Base-by-base conservation (phyloP, 2,113 vertebrate genomes). In the Strigops habroptila region DNA sequence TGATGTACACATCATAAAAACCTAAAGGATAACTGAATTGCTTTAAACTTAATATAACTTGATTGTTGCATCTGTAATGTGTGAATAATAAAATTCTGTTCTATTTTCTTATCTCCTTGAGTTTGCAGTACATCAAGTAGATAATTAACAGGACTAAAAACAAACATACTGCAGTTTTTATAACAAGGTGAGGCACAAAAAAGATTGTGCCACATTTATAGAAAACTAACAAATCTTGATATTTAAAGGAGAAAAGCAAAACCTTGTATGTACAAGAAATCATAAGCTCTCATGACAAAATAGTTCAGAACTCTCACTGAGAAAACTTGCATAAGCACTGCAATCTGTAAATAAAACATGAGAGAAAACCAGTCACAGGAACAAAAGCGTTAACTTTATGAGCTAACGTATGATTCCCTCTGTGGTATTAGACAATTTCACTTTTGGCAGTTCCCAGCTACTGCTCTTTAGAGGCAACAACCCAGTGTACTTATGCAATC, bases 191-290 rank as follows among this genome's bases (percentile, higher is more conserved):
- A 87, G 11, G n/a, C 19, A 81, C 18, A 69, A 24, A 73, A 55
- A 30, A n/a, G 6, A 49, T 7, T 43, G 17, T 43, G 10, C 13
- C n/a, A 46, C 10, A 30, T 68, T 70, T 18, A 59, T 7, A 64
- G 33, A 68, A 84, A 90, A 64, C 7, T 30, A 71, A 37, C 7
- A 82, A 69, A 79, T 46, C 10, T 64, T 27, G 7, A n/a, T 51
- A 88, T 31, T 21, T 60, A 14, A 85, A 82, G 28, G 28, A 76
- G 16, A 49, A 44, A 65, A 90, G 13, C 18, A 70, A 86, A 74
- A 64, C 8, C 7, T 70, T 10, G 0, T 7, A 44, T 0, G 3
- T 10, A 69, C 2, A 1, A 82, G 53, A 80, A 91, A 41, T 13
- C 31, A 44, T 7, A 39, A 71, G 28, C 3, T 24, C 35, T 39